Evolutionary conservation across 2,797 vertebrate genomes (phyloP).

Genomic region (Eulemur mongoz): DNA sequence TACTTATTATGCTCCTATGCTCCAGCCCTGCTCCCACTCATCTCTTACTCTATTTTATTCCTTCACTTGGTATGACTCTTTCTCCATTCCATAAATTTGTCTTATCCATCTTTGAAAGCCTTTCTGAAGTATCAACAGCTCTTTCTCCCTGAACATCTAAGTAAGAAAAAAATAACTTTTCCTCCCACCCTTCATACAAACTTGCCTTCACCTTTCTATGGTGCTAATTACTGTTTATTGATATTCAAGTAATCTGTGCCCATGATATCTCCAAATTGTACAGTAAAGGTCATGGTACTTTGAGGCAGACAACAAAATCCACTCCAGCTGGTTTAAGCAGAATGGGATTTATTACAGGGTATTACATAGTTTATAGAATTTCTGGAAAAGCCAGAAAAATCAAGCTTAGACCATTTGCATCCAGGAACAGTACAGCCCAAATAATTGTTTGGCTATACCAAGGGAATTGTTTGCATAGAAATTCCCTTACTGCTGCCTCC

Average conservation of each 20-base stretch:
- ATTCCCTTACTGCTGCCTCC: background rate
- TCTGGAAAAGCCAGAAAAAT: background rate
- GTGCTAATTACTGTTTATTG: background rate
- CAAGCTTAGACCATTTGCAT: background rate
- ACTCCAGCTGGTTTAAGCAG: background rate
- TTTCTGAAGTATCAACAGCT: background rate
- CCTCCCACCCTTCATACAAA: background rate
- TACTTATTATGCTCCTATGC: background rate
- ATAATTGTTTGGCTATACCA: background rate
- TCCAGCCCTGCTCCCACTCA: background rate
- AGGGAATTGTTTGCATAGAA: background rate
- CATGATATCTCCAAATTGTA: background rate
- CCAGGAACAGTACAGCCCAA: background rate
- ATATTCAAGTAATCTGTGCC: background rate
- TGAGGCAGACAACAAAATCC: background rate
- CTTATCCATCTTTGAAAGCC: background rate
- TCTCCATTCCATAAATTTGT: background rate
- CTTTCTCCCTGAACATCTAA: conserved; percentile 16
- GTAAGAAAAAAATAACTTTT: background rate
- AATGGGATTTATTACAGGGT: background rate
- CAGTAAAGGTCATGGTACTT: background rate
- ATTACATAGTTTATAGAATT: background rate
- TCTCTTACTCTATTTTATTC: background rate
- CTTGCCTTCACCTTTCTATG: background rate
- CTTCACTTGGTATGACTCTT: background rate